phyloP scores from a whole-genome alignment of 2,797 vertebrate species.

The Lutjanus campechanus region DNA sequence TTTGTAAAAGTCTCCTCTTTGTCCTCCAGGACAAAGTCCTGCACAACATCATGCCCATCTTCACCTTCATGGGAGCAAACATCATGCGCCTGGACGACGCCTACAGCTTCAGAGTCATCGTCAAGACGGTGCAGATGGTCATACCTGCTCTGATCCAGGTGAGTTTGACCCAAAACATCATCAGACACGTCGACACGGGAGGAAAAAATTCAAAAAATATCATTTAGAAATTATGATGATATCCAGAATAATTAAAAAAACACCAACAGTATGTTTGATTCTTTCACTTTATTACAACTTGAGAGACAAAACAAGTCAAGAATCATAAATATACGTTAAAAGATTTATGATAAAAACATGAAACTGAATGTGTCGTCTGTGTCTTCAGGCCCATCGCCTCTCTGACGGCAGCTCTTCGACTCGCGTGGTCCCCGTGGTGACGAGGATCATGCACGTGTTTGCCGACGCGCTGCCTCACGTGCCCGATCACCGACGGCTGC shows the following conservation, averaged over 20 bases:
- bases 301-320: too few relatives aligned
- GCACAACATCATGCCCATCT: constrained; percentile 99
- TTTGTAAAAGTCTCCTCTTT: background rate
- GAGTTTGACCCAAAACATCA: constrained; percentile 10
- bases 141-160: constrained; percentile 96
- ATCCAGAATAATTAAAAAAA: too few relatives aligned
- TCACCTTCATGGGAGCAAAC: constrained; percentile 98
- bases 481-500: constrained; percentile 93
- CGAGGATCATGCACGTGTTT: constrained; percentile 90
- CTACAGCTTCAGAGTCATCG: constrained; percentile 98
- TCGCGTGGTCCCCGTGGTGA: constrained; percentile 83
- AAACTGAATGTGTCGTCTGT: background rate
- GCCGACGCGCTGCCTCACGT: constrained; percentile 95
- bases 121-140: constrained; percentile 94
- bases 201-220: too few relatives aligned
- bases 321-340: too few relatives aligned
- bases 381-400: constrained; percentile 86
- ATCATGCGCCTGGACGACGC: constrained; percentile 95
- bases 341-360: too few relatives aligned
- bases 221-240: too few relatives aligned
- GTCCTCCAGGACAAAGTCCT: constrained; percentile 96
- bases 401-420: constrained; percentile 71
- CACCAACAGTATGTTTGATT: too few relatives aligned
- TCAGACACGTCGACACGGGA: too few relatives aligned
- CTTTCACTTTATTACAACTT: too few relatives aligned